Evolutionary conservation across 2,113 vertebrate species (phyloP).

Genomic region (Chlorocebus sabaeus): DNA sequence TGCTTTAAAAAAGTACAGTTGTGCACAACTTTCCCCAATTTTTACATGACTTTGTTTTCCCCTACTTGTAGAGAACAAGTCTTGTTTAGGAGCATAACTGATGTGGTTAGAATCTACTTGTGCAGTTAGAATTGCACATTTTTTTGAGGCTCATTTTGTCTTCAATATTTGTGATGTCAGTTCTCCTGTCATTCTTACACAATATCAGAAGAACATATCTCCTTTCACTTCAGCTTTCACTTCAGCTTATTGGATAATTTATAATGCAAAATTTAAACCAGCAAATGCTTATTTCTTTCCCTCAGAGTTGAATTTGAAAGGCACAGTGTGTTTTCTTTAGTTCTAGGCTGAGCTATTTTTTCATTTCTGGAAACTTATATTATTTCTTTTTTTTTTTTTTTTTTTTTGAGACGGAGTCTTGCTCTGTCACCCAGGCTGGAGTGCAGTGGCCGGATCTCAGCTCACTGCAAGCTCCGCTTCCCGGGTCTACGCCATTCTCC

Average conservation of each 20-base stretch:
- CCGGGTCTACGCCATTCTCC: too few species aligned
- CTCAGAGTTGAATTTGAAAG: constrained; percentile 18
- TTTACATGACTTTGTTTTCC: background rate
- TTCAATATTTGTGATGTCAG: constrained; percentile 19
- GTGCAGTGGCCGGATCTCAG: too few species aligned
- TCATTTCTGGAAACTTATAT: background rate
- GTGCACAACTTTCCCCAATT: background rate
- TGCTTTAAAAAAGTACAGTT: constrained; percentile 29
- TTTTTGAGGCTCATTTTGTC: background rate
- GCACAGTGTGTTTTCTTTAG: background rate
- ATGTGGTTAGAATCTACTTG: background rate
- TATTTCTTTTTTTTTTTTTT: background rate
- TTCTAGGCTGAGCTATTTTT: constrained; percentile 4
- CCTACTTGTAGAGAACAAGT: background rate
- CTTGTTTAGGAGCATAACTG: background rate
- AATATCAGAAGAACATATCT: constrained; percentile 16
- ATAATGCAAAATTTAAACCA: constrained; percentile 7
- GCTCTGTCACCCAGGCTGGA: too few species aligned
- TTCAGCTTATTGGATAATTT: constrained; percentile 16
- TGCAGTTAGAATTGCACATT: background rate
- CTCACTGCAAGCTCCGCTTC: too few species aligned
- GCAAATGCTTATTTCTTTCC: constrained; percentile 17
- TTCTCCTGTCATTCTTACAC: constrained; percentile 23
- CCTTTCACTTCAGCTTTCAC: background rate
- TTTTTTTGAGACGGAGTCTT: too few species aligned